Percentiles rank a stretch among this genome's conserved stretches.
These are phyloP conservation scores for Taenaris catops DNA, from an alignment of 2,888 invertebrate genomes.

Conservation along the genomic window DNA sequence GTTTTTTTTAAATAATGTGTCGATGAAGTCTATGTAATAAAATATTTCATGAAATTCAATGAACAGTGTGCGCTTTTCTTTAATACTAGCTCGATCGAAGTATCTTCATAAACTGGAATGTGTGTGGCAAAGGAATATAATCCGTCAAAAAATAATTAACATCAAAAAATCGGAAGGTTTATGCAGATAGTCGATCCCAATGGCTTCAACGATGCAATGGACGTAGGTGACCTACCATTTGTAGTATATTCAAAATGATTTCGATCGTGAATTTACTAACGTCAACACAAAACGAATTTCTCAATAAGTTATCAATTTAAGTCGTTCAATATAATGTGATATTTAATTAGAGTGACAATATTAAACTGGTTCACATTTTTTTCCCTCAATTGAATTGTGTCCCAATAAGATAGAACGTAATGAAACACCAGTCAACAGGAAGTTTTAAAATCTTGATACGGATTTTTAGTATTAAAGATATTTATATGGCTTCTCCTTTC, in stretches of 20 bases:
- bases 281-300: conserved; percentile 30
- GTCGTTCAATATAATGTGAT: conserved; percentile 10
- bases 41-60: conserved; percentile 50
- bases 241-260: conserved; percentile 39
- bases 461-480: too few species aligned
- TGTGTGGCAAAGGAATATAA: conserved; percentile 22
- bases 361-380: too few species aligned
- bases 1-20: conserved; percentile 31
- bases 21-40: conserved; percentile 34
- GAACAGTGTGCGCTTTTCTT: conserved; percentile 69
- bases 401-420: too few species aligned
- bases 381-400: too few species aligned
- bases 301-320: conserved; percentile 19
- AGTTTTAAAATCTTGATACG: too few species aligned
- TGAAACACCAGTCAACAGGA: too few species aligned
- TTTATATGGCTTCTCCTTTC: too few species aligned
- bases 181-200: conserved; percentile 35
- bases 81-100: conserved; percentile 54
- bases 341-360: conserved; percentile 15
- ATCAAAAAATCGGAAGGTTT: conserved; percentile 22
- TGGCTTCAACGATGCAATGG: conserved; percentile 38
- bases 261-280: conserved; percentile 32
- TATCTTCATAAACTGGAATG: conserved; percentile 49
- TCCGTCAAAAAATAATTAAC: conserved; percentile 11
- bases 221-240: conserved; percentile 33